Conservation (phyloP, 2,888 invertebrate genomes). For the Perdita meconis region DNA sequence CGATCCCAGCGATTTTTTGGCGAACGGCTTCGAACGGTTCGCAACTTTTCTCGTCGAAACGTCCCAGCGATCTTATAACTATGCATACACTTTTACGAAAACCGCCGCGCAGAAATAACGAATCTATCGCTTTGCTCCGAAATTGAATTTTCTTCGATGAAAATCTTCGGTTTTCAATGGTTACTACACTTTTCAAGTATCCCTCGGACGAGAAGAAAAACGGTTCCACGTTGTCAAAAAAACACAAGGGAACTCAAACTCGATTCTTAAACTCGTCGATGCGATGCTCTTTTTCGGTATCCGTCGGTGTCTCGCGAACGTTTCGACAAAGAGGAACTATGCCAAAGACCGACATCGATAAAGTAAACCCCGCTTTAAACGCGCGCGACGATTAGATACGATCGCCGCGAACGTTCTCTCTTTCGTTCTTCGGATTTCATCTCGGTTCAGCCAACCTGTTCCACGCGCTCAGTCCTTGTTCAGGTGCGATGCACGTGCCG, state of each 20-base stretch:
- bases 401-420: conserved; percentile 39
- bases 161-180: too few species aligned
- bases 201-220: too few species aligned
- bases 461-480: neutral
- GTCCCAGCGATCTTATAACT: neutral
- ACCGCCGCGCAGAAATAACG: neutral
- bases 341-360: neutral
- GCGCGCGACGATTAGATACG: conserved; percentile 51
- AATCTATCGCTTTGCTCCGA: neutral
- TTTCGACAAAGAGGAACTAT: neutral
- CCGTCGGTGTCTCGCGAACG: neutral
- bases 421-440: conserved; percentile 36
- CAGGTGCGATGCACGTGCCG: conserved; percentile 13
- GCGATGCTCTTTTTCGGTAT: neutral
- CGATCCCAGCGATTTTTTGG: neutral
- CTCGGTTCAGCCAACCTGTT: conserved; percentile 11
- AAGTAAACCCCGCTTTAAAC: conserved; percentile 34
- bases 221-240: neutral
- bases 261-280: neutral
- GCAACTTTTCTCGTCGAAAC: neutral
- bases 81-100: neutral
- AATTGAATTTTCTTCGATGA: too few species aligned
- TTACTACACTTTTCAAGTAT: too few species aligned
- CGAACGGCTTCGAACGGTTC: too few species aligned
- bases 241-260: neutral